Base-by-base conservation (phyloP, 2,113 vertebrate genomes). In the Labeo rohita region DNA sequence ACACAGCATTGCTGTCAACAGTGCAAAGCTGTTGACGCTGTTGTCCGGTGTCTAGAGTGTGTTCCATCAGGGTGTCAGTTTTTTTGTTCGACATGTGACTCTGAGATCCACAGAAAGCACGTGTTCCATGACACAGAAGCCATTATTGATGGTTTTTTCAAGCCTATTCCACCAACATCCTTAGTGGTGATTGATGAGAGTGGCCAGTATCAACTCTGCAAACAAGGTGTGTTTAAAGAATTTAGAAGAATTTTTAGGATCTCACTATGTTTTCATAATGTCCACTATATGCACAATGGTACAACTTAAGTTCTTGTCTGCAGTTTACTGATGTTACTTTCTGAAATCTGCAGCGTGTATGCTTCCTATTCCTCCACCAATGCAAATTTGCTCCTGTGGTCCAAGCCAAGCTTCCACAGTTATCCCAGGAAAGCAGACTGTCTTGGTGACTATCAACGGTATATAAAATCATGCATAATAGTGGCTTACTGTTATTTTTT, bases 371-470 rank as follows among this genome's bases (percentile, higher is more conserved):
- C 66, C 15, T 70, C 66, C 66, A 18, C 34, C 66, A 18, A 13
- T 68, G 13, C 65, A 68, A 39, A 68, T 68, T 28, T 68, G 65
- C 13, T 39, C 65, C 34, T 70, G 34, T 8, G 13, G 28, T 16
- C 34, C 66, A 16, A 70, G 7, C 66, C 66, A 39, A 15, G 66
- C 34, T 28, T 16, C 36, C 34, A 36, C 6, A 36, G 6, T 68
- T 7, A 36, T 16, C 65, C 34, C 13, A 70, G 66, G 66, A 70
- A 39, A 70, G 66, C 65, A 68, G 28, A 68, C 65, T 68, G 65
- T 68, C 6, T 68, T 68, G 65, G 65, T 68, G 28, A 68, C 65
- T 15, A 68, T 68, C 66, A 70, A 70, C 15, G 66, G 34, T 70
- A 70, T 70, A 54, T 54, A 13, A 54, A 54, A 13, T 54, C 50